Evolutionary conservation across 2,888 invertebrate genomes (phyloP).

Genomic region (Drosophila trichaetosa): DNA sequence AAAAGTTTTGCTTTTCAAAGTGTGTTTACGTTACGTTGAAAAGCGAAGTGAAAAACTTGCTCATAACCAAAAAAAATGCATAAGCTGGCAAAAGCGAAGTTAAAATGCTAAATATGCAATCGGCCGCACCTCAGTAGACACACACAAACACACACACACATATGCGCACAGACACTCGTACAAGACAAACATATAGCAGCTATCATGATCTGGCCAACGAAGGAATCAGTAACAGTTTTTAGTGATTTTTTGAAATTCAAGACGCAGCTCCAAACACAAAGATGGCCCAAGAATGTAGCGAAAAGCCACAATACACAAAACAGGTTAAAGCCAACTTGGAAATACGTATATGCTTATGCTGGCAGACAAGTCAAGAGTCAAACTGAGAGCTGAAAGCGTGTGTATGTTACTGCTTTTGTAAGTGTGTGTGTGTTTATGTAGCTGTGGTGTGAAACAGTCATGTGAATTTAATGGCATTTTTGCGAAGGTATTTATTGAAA

Average conservation of each 20-base stretch:
- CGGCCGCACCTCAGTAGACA: constrained; percentile 48
- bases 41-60: constrained; percentile 57
- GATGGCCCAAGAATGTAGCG: constrained; percentile 67
- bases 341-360: constrained; percentile 49
- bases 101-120: constrained; percentile 51
- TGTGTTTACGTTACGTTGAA: constrained; percentile 52
- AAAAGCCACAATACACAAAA: constrained; percentile 54
- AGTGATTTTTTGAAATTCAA: constrained; percentile 58
- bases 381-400: constrained; percentile 31
- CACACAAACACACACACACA: constrained; percentile 10
- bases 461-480: constrained; percentile 66
- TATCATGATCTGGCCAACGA: constrained; percentile 41
- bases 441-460: constrained; percentile 62
- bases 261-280: constrained; percentile 43
- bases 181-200: constrained; percentile 5
- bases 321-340: constrained; percentile 63
- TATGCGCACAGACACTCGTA: neutral
- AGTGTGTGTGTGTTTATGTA: constrained; percentile 20
- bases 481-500: constrained; percentile 40
- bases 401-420: constrained; percentile 9
- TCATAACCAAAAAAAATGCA: constrained; percentile 39
- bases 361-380: constrained; percentile 71
- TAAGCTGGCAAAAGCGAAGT: constrained; percentile 30
- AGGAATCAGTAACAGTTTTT: constrained; percentile 42
- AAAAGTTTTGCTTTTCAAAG: constrained; percentile 64